Evolutionary conservation across 2,888 invertebrate genomes (phyloP), one percentile per base, ranked within the genome.

Genomic region (Phragmatobia fuliginosa): DNA sequence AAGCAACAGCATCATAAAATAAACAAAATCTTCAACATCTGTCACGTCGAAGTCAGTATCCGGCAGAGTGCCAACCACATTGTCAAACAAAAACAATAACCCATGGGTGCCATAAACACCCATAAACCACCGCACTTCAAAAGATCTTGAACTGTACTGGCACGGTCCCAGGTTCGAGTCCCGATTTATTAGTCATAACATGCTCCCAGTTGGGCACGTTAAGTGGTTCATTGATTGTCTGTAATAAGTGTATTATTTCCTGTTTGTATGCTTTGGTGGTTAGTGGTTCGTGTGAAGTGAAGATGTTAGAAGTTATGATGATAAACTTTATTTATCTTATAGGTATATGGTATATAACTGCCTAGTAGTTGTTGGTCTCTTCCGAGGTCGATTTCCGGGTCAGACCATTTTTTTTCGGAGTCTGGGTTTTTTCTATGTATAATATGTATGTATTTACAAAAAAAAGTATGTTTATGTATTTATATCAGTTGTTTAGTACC

Each of bases 121-220:
- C 66, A 66, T 70, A 66, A 70, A 62, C 58, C 52, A 69, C 76
- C 72, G 64, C 73, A 74, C 77, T 92, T 88, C 71, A 90, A 85
- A 74, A 88, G 82, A 65, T 49, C 41, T 32, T 41, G 36, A 56
- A 21, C 49, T 71, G 67, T 67, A 71, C 45, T 67, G 67, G 33
- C 58, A 11, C 66, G 38, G 56, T 65, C 61, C 61, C 45, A 61
- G 66, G 71, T 68, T 68, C 52, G 67, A 61, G 41, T 36, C 67
- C 58, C 68, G 71, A 71, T 71, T 71, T 71, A 71, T 68, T 59
- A 68, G 36, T 66, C 67, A 41, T 71, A 71, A 71, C 58, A n/a
- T 28, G 65, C 61, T 66, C 61, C 61, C 67, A 31, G 63, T 61
- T 38, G 62, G 33, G 25, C 52, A 3, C 25, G 64, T 59, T 71